Evolutionary conservation across 2,797 vertebrate genomes (phyloP).

Genomic region (Notamacropus eugenii): DNA sequence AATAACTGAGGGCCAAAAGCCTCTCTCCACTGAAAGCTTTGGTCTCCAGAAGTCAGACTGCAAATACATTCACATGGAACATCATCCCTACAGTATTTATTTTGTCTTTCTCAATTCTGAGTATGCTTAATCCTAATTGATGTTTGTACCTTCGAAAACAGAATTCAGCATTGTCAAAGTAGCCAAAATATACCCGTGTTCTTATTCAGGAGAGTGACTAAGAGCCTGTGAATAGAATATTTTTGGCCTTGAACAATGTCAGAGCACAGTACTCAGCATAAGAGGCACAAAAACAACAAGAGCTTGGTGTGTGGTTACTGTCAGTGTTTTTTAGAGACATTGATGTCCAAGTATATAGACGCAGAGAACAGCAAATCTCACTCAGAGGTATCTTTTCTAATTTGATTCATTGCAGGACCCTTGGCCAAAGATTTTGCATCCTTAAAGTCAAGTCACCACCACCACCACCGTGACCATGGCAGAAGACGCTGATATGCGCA

Average conservation of each 20-base stretch:
- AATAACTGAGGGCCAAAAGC: conserved; percentile 46
- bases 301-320: neutral
- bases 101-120: conserved; percentile 1
- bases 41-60: neutral
- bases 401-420: conserved; percentile 74
- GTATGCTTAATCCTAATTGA: conserved; percentile 51
- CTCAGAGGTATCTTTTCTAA: conserved; percentile 32
- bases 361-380: conserved; percentile 29
- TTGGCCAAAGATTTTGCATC: conserved; percentile 76
- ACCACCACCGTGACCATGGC: conserved; percentile 91
- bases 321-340: conserved; percentile 28
- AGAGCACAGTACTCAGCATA: neutral
- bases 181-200: neutral
- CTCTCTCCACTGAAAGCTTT: neutral
- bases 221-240: conserved; percentile 44
- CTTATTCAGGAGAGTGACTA: conserved; percentile 54
- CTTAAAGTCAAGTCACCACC: conserved; percentile 85
- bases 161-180: conserved; percentile 19
- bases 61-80: neutral
- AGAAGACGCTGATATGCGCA: conserved; percentile 99
- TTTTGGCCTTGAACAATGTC: conserved; percentile 33
- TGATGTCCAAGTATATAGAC: conserved; percentile 12
- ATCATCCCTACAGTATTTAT: neutral
- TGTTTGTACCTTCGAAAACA: conserved; percentile 43
- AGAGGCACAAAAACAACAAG: neutral